Conservation (phyloP, 1,140 invertebrate genomes). For the Drosophila arizonae region DNA sequence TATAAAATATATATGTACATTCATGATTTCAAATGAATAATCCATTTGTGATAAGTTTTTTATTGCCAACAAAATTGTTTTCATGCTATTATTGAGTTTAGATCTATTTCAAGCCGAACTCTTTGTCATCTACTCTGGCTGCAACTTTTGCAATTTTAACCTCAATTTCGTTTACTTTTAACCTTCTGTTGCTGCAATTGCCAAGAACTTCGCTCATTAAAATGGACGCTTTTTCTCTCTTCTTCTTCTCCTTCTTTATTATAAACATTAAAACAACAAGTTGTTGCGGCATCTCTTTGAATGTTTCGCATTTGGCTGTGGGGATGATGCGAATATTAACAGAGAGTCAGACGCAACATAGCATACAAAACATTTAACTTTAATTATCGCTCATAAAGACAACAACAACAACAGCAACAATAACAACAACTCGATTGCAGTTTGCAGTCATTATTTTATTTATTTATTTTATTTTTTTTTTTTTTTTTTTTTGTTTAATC, state of each 20-base stretch:
- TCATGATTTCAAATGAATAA: too few relatives aligned
- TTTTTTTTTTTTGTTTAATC: slow-evolving; percentile 18
- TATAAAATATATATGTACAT: too few relatives aligned
- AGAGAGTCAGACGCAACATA: slow-evolving; percentile 35
- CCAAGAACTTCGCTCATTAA: slow-evolving; percentile 37
- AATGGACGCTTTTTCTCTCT: slow-evolving; percentile 23
- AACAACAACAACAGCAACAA: slow-evolving; percentile 31
- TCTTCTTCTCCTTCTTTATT: slow-evolving; percentile 26
- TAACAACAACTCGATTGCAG: slow-evolving; percentile 30
- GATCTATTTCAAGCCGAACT: background rate
- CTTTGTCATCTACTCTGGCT: background rate
- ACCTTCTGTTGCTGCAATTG: slow-evolving; percentile 16
- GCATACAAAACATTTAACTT: slow-evolving; percentile 60
- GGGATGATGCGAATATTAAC: slow-evolving; percentile 14
- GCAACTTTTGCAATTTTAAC: background rate
- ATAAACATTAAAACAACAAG: slow-evolving; percentile 26
- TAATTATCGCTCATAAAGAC: slow-evolving; percentile 70
- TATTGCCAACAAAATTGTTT: too few relatives aligned
- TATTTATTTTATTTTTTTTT: too few relatives aligned
- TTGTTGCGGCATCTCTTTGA: slow-evolving; percentile 9
- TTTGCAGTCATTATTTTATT: slow-evolving; percentile 24
- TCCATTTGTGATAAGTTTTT: too few relatives aligned
- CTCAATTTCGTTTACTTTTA: slow-evolving; percentile 5
- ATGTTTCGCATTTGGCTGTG: background rate
- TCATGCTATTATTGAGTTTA: background rate